Conservation (phyloP, 2,888 invertebrate species). For the Parnassius glacialis region DNA sequence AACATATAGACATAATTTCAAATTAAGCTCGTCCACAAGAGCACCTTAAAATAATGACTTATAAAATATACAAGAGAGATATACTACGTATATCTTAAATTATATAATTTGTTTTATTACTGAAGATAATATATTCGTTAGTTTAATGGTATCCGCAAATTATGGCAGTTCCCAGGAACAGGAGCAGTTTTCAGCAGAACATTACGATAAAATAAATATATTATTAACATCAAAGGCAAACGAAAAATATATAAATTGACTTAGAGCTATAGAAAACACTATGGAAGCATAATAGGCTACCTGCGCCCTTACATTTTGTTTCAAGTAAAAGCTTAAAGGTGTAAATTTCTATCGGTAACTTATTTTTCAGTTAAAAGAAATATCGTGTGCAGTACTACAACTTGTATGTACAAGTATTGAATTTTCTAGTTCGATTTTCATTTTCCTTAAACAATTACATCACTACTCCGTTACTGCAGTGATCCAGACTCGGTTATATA, state of each 20-base stretch:
- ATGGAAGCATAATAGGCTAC: background rate
- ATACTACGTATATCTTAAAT: conserved; percentile 4
- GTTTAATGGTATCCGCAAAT: background rate
- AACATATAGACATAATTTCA: conserved; percentile 3
- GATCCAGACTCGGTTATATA: no score
- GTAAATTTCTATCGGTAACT: no score
- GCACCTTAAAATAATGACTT: conserved; percentile 11
- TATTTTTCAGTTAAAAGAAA: no score
- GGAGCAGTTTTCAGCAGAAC: background rate
- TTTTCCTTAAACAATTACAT: no score
- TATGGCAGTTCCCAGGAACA: background rate
- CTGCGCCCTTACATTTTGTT: background rate
- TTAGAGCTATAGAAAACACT: background rate
- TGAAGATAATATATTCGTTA: no score
- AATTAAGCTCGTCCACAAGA: conserved; percentile 16
- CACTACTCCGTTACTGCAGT: no score
- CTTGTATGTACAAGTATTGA: no score
- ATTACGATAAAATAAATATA: background rate
- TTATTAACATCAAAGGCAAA: background rate
- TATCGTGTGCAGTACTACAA: no score
- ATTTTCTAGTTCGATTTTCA: no score
- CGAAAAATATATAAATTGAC: background rate
- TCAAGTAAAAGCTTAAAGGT: no score
- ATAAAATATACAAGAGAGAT: conserved; percentile 3
- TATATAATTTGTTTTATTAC: background rate